These are phyloP conservation scores for Cotesia congregata DNA, from an alignment of 2,888 invertebrate species.

Conservation along the genomic window DNA sequence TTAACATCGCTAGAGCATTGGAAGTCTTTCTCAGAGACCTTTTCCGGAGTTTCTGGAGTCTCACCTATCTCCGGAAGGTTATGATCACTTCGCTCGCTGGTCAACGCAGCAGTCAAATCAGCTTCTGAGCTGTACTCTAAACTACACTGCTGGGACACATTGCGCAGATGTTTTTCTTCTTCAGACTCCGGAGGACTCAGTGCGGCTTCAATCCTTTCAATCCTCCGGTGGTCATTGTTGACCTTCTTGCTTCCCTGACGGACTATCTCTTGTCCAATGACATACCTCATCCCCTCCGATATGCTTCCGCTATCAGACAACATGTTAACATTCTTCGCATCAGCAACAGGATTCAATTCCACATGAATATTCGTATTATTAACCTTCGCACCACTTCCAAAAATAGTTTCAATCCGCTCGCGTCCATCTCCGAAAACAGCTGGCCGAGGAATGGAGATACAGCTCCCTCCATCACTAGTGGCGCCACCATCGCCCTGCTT, in stretches of 20 bases:
- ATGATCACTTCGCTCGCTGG: conserved; percentile 65
- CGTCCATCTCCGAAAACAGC: conserved; percentile 71
- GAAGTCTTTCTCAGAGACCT: conserved; percentile 39
- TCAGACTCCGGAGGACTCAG: conserved; percentile 61
- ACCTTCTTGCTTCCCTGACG: conserved; percentile 50
- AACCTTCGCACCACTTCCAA: conserved; percentile 81
- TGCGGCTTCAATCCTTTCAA: conserved; percentile 64
- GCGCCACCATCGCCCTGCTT: conserved; percentile 75
- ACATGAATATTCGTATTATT: conserved; percentile 87
- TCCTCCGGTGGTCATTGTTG: conserved; percentile 51
- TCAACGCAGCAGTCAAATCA: conserved; percentile 62
- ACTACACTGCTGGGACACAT: conserved; percentile 81
- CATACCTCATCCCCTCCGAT: conserved; percentile 66
- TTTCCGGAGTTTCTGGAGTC: conserved; percentile 51
- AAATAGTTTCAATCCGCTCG: conserved; percentile 70
- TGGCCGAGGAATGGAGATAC: conserved; percentile 71
- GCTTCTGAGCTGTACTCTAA: conserved; percentile 78
- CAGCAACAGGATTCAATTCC: conserved; percentile 75
- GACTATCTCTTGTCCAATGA: conserved; percentile 57
- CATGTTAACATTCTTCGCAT: conserved; percentile 77
- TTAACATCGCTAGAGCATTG: conserved; percentile 44
- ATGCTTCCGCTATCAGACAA: conserved; percentile 75
- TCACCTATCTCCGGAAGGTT: conserved; percentile 65
- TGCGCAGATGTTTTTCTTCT: conserved; percentile 72
- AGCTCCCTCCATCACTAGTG: conserved; percentile 74